Percentiles rank a stretch among this genome's conserved stretches.
phyloP scores from a whole-genome alignment of 2,888 invertebrate species.

The Athripsodes cinereus region DNA sequence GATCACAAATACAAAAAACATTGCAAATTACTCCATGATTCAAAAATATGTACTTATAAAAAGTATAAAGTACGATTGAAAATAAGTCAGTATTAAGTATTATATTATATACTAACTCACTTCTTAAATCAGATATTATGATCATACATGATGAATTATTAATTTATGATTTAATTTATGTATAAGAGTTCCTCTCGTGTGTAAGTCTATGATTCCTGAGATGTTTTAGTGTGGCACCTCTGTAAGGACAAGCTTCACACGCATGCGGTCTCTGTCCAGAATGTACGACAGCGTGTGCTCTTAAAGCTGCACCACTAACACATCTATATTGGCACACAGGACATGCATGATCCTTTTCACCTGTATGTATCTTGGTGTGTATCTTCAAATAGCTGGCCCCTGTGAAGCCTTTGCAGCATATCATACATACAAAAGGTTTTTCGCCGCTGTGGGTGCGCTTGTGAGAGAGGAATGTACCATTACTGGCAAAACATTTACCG shows the following conservation, averaged over 20 bases:
- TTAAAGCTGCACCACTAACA: background rate
- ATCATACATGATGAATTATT: too few species aligned
- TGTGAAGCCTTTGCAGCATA: conserved; percentile 11
- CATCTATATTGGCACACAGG: conserved; percentile 5
- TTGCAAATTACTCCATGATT: too few species aligned
- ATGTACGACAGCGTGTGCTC: background rate
- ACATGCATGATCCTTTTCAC: conserved; percentile 13
- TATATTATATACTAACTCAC: too few species aligned
- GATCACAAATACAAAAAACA: too few species aligned
- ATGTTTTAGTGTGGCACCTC: background rate
- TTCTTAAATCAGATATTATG: too few species aligned
- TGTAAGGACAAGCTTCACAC: conserved; percentile 2
- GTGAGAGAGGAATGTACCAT: conserved; percentile 11
- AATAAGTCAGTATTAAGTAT: too few species aligned
- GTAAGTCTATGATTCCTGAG: conserved; percentile 5
- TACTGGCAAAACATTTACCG: conserved; percentile 6
- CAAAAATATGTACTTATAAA: too few species aligned
- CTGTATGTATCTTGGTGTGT: conserved; percentile 11
- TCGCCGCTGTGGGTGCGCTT: conserved; percentile 12
- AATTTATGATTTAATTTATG: too few species aligned
- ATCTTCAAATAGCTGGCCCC: conserved; percentile 8
- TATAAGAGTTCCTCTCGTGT: background rate
- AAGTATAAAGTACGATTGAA: too few species aligned
- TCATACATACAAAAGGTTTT: conserved; percentile 3
- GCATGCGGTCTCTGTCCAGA: conserved; percentile 1